Percentiles rank a stretch among this genome's conserved stretches.
These are phyloP conservation scores for Xenops minutus DNA, from an alignment of 2,797 vertebrate genomes.

Conservation along the genomic window DNA sequence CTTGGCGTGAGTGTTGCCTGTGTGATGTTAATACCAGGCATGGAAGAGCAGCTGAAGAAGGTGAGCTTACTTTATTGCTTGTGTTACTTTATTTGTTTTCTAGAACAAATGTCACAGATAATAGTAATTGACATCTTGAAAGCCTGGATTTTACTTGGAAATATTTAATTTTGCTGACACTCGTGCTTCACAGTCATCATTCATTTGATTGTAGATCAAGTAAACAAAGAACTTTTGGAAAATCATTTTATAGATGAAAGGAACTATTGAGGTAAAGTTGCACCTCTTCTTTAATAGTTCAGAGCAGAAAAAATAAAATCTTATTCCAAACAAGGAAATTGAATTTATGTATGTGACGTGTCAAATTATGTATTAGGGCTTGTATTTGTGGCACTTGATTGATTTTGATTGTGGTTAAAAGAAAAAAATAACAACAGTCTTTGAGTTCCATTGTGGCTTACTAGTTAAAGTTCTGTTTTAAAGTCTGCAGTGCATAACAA, in stretches of 20 bases:
- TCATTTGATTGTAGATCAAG: neutral
- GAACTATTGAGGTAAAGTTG: neutral
- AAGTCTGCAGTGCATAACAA: neutral
- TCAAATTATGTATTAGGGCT: neutral
- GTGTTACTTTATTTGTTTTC: neutral
- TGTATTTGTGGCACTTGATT: neutral
- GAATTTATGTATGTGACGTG: neutral
- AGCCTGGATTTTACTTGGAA: neutral
- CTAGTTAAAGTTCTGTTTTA: neutral
- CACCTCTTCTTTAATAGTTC: neutral
- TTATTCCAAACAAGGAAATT: neutral
- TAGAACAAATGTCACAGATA: neutral
- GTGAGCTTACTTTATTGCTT: constrained; percentile 69
- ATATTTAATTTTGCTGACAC: neutral
- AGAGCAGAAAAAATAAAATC: neutral
- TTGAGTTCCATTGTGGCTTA: neutral
- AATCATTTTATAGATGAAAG: neutral
- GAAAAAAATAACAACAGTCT: neutral
- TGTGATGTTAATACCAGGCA: constrained; percentile 95
- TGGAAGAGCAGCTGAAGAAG: constrained; percentile 98
- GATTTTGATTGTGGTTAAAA: neutral
- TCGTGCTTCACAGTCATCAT: neutral
- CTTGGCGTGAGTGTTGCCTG: constrained; percentile 91
- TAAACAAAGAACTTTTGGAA: neutral
- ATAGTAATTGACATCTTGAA: neutral